A percentile compares a stretch with the other conserved stretches of the same genome.
phyloP scores from a whole-genome alignment of 2,888 invertebrate genomes.

The Teinopalpus imperialis region DNA sequence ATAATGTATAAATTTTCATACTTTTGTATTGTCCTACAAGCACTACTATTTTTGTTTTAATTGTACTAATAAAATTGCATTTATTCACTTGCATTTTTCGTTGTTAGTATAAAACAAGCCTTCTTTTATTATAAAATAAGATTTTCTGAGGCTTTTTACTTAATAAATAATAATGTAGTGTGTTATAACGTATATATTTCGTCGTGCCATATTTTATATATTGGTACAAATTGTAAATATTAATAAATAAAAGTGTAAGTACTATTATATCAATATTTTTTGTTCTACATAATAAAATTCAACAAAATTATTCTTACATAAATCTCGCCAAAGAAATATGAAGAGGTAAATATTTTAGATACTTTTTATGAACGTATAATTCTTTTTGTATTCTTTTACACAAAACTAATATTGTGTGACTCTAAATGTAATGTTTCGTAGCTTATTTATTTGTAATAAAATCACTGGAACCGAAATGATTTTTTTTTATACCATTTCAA shows the following conservation, averaged over 20 bases:
- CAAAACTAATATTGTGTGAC: slow-evolving; percentile 45
- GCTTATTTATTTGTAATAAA: slow-evolving; percentile 73
- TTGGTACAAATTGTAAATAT: slow-evolving; percentile 43
- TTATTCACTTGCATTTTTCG: slow-evolving; percentile 38
- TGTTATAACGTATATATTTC: slow-evolving; percentile 16
- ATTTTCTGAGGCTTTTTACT: slow-evolving; percentile 10
- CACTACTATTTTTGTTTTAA: background rate
- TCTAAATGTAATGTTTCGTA: slow-evolving; percentile 53
- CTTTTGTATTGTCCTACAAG: background rate
- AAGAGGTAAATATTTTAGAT: slow-evolving; percentile 23
- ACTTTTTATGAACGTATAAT: slow-evolving; percentile 28
- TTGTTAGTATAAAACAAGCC: slow-evolving; percentile 29
- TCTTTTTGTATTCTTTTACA: slow-evolving; percentile 40
- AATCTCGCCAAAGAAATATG: slow-evolving; percentile 44
- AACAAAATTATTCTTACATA: slow-evolving; percentile 34
- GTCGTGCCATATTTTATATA: slow-evolving; percentile 33
- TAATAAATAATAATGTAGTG: background rate
- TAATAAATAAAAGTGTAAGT: slow-evolving; percentile 25
- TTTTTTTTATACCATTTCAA: slow-evolving; percentile 1
- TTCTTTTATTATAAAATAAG: slow-evolving; percentile 30
- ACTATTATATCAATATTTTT: slow-evolving; percentile 6
- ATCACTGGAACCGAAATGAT: slow-evolving; percentile 35
- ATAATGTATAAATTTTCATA: background rate
- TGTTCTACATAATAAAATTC: slow-evolving; percentile 3
- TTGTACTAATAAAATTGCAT: slow-evolving; percentile 35